phyloP scores from a whole-genome alignment of 37 sponge, comb jelly and placozoan species.

The Petrosia ficiformis region DNA sequence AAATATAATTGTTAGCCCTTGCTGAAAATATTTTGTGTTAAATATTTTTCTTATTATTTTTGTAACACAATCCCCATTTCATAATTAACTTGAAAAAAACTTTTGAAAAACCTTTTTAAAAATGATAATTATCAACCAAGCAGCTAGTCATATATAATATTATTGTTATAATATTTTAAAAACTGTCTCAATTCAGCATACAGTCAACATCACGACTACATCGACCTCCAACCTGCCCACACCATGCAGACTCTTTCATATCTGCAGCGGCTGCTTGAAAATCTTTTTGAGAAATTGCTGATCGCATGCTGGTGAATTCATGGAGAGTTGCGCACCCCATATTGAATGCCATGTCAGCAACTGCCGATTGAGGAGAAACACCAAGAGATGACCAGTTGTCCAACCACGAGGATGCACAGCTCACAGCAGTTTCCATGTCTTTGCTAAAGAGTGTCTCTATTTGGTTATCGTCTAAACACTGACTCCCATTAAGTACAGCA shows the following conservation, averaged over 20 bases:
- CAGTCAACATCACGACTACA: conserved; percentile 38
- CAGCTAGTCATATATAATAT: too few species aligned
- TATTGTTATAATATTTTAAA: neutral
- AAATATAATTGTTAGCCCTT: too few species aligned
- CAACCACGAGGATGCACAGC: conserved; percentile 13
- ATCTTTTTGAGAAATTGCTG: neutral
- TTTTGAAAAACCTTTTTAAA: neutral
- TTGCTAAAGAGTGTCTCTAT: conserved; percentile 30
- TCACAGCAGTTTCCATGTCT: conserved; percentile 31
- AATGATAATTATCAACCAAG: neutral
- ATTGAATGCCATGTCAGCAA: conserved; percentile 52
- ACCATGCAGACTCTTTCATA: conserved; percentile 31
- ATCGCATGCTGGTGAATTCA: conserved; percentile 3
- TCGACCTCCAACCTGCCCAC: conserved; percentile 26
- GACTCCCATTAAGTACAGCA: conserved; percentile 23
- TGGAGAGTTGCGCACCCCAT: conserved; percentile 29
- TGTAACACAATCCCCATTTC: neutral
- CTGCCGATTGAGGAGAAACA: conserved; percentile 13
- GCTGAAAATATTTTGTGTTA: too few species aligned
- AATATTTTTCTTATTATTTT: neutral
- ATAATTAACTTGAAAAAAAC: neutral
- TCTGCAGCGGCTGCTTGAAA: conserved; percentile 1
- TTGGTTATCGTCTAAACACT: conserved; percentile 34
- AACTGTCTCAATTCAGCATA: neutral
- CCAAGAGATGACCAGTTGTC: conserved; percentile 4